Percentiles rank a stretch among this genome's conserved stretches.
Evolutionary conservation across 2,888 invertebrate genomes (phyloP).

Genomic region (Agrilus mali): DNA sequence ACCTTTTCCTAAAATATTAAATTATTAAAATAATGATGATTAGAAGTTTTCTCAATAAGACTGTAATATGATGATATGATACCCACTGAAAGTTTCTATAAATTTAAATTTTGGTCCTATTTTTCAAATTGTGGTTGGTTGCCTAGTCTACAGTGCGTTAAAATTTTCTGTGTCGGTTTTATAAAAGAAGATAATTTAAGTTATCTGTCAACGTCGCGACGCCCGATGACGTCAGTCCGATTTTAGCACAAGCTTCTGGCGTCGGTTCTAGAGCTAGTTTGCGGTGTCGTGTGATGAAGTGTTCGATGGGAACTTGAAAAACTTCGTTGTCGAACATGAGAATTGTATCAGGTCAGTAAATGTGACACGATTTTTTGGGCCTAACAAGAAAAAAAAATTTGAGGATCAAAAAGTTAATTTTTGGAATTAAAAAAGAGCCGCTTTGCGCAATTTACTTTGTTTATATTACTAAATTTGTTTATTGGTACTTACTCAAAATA

Average conservation of each 20-base stretch:
- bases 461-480: neutral
- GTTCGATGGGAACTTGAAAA: conserved; percentile 19
- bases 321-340: conserved; percentile 18
- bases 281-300: conserved; percentile 18
- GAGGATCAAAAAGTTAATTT: neutral
- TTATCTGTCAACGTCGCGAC: conserved; percentile 16
- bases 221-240: conserved; percentile 19
- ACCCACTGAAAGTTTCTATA: no score
- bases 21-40: no score
- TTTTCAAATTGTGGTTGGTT: no score
- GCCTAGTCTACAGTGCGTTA: no score
- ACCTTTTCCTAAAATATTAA: no score
- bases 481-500: neutral
- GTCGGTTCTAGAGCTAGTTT: conserved; percentile 15
- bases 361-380: conserved; percentile 2
- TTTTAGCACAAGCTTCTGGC: conserved; percentile 18
- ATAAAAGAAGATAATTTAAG: conserved; percentile 4
- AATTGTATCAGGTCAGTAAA: conserved; percentile 23
- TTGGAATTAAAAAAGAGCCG: neutral
- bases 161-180: neutral
- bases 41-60: no score
- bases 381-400: conserved; percentile 1
- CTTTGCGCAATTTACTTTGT: neutral
- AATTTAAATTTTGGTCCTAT: no score
- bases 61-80: no score